Conservation (phyloP, 2,113 vertebrate species). For the Tragelaphus strepsiceros region DNA sequence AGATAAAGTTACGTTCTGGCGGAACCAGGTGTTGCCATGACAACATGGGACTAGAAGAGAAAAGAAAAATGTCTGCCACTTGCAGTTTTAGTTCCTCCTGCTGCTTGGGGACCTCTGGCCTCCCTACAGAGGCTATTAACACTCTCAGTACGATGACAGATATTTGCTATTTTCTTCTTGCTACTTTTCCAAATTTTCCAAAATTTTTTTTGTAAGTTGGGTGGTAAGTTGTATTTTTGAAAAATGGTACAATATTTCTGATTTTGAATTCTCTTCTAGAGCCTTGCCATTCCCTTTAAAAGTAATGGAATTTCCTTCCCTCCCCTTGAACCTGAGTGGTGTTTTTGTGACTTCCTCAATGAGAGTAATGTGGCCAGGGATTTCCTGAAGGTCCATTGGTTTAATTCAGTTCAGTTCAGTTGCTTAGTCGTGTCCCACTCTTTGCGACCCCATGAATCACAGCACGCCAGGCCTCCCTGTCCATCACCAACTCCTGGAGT, state of each 20-base stretch:
- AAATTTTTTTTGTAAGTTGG: neutral
- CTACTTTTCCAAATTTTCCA: neutral
- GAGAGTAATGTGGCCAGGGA: neutral
- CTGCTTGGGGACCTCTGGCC: neutral
- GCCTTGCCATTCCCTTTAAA: neutral
- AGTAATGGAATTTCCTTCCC: neutral
- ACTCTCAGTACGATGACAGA: neutral
- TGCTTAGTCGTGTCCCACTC: too few relatives aligned
- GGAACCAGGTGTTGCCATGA: neutral
- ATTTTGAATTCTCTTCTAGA: neutral
- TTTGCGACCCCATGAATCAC: too few relatives aligned
- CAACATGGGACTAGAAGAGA: neutral
- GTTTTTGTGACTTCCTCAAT: neutral
- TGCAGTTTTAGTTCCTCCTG: neutral
- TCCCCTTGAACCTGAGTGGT: neutral
- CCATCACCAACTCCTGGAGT: too few relatives aligned
- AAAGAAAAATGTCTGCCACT: neutral
- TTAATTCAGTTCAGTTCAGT: too few relatives aligned
- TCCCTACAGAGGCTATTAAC: neutral
- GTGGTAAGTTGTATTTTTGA: neutral
- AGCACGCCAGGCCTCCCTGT: too few relatives aligned
- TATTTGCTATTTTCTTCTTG: neutral
- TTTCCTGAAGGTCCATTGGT: neutral
- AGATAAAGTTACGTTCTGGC: neutral
- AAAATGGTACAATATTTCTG: neutral